Evolutionary conservation across 1,140 invertebrate species (phyloP), one percentile per base, ranked within the genome.

Genomic region (Drosophila persimilis): DNA sequence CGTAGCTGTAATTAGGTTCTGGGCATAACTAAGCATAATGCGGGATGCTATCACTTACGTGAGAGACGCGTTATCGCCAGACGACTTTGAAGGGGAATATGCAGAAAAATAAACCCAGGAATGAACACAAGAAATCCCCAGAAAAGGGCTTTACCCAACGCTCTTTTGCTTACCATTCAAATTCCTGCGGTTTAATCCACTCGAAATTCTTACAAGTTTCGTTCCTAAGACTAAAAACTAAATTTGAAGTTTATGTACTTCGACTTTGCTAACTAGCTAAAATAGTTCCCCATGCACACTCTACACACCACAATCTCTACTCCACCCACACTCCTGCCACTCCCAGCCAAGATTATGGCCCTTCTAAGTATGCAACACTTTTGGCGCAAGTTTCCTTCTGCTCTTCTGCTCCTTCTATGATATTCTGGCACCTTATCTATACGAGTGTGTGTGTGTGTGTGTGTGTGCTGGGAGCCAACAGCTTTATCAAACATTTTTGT

Each of bases 401-500:
- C 35, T 39, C 11, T 29, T 39, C 4, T 0, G 31, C 31, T 35
- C 8, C 31, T 35, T 35, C 31, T 35, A 35, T 35, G 31, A 11
- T 35, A 11, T 39, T 35, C 24, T 31, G 35, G 60, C 63, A 52
- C 60, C 62, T 65, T 65, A 64, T 69, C 52, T 69, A 24, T 67
- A 43, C 6, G 24, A 5, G 17, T 43, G 50, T 72, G 58, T 45
- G 41, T 29, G 50, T 24, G 22, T 31, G 48, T 73, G 52, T 41
- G 31, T 31, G 44, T 24, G 39, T 41, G 48, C 26, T 64, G 52
- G 41, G 54, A 71, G 41, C 26, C 46, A 50, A 86, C 74, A 73
- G 77, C 77, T 76, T 70, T 73, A 69, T 80, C 63, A 73, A 53
- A 62, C 60, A 54, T 64, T 79, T 71, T 77, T 66, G 72, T 73